Evolutionary conservation across 2,888 invertebrate species (phyloP).

Genomic region (Pecten maximus): DNA sequence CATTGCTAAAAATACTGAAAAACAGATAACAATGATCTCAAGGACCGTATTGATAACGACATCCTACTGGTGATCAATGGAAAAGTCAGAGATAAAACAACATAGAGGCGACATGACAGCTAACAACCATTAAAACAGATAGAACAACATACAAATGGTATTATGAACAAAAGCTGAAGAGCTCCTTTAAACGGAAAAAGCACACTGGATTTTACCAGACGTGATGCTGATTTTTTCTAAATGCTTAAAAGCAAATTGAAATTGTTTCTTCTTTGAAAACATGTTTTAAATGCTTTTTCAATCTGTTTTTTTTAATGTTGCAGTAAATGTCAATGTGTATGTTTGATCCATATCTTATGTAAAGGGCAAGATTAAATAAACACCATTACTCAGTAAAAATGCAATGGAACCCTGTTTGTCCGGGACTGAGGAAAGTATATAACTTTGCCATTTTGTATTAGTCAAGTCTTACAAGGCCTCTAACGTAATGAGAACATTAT

Average conservation of each 20-base stretch:
- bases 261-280: background rate
- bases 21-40: background rate
- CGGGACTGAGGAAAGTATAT: too few species aligned
- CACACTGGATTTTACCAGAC: background rate
- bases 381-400: too few species aligned
- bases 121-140: background rate
- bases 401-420: too few species aligned
- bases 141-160: background rate
- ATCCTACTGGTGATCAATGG: background rate
- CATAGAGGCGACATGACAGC: background rate
- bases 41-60: background rate
- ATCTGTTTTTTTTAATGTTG: too few species aligned
- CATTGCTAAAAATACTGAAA: background rate
- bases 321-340: too few species aligned
- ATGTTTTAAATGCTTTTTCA: background rate
- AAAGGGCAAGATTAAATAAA: too few species aligned
- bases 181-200: background rate
- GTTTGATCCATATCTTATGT: too few species aligned
- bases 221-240: background rate
- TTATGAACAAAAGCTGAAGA: background rate
- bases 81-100: background rate
- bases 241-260: background rate
- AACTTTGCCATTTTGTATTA: too few species aligned
- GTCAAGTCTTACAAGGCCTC: too few species aligned
- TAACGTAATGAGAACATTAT: too few species aligned